A percentile compares a stretch with the other conserved stretches of the same genome.
These are phyloP conservation scores for Miniopterus natalensis DNA, from an alignment of 2,113 vertebrate species.

Conservation along the genomic window DNA sequence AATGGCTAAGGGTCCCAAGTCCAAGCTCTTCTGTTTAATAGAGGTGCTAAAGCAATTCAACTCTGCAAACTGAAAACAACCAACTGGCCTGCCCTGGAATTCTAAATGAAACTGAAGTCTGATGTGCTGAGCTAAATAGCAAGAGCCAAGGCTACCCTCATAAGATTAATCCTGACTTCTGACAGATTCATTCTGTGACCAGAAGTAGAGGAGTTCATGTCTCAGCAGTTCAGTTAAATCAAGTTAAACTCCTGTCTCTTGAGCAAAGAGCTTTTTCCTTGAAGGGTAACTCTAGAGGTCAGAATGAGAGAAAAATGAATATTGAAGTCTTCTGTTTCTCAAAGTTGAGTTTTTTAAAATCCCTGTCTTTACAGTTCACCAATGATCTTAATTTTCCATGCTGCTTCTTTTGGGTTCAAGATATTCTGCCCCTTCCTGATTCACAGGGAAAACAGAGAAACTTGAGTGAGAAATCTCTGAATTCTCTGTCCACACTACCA, in stretches of 20 bases:
- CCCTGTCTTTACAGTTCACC: neutral
- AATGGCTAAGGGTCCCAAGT: neutral
- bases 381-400: neutral
- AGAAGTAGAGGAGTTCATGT: neutral
- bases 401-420: neutral
- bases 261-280: neutral
- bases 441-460: neutral
- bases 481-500: neutral
- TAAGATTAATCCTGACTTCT: neutral
- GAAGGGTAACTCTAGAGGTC: neutral
- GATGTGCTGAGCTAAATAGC: neutral
- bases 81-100: constrained; percentile 7
- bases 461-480: neutral
- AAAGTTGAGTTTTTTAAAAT: neutral
- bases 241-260: neutral
- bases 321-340: neutral
- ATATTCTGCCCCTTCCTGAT: neutral
- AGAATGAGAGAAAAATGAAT: neutral
- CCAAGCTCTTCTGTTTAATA: constrained; percentile 13
- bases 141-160: neutral
- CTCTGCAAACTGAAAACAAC: neutral
- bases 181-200: neutral
- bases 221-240: neutral
- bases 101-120: neutral
- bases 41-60: constrained; percentile 1